Conservation (phyloP, 2,113 vertebrate species). For the Ivindomyrus marchei region DNA sequence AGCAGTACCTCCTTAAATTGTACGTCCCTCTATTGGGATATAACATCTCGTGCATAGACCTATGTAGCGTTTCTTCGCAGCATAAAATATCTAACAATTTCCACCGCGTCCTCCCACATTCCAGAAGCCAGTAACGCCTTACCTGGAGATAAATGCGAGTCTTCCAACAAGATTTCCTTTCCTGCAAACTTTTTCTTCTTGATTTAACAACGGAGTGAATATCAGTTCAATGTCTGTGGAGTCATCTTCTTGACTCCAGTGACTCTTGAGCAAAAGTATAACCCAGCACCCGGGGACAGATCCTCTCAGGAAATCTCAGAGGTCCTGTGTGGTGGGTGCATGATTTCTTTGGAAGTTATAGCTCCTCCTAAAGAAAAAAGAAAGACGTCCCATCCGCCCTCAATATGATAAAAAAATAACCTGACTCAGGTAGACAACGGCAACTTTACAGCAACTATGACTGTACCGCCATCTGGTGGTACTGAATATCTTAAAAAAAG, state of each 20-base stretch:
- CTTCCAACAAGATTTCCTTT: not conserved
- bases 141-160: constrained; percentile 42
- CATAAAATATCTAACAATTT: constrained; percentile 54
- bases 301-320: constrained; percentile 30
- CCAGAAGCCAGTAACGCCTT: constrained; percentile 45
- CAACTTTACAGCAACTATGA: constrained; percentile 15
- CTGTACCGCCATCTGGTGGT: constrained; percentile 43
- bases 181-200: not conserved
- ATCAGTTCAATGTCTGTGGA: not conserved
- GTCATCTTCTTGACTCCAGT: not conserved
- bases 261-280: not conserved
- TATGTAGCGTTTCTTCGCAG: constrained; percentile 38
- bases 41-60: not conserved
- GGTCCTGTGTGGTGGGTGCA: constrained; percentile 37
- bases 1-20: not conserved
- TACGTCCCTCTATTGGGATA: not conserved
- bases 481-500: constrained; percentile 7
- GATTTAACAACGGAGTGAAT: not conserved
- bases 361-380: constrained; percentile 52
- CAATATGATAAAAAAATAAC: constrained; percentile 29
- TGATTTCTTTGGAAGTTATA: constrained; percentile 17
- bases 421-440: constrained; percentile 50
- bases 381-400: constrained; percentile 48
- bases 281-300: constrained; percentile 9
- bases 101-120: constrained; percentile 56